phyloP scores from a whole-genome alignment of 2,888 invertebrate species.

The Trichogramma evanescens region DNA sequence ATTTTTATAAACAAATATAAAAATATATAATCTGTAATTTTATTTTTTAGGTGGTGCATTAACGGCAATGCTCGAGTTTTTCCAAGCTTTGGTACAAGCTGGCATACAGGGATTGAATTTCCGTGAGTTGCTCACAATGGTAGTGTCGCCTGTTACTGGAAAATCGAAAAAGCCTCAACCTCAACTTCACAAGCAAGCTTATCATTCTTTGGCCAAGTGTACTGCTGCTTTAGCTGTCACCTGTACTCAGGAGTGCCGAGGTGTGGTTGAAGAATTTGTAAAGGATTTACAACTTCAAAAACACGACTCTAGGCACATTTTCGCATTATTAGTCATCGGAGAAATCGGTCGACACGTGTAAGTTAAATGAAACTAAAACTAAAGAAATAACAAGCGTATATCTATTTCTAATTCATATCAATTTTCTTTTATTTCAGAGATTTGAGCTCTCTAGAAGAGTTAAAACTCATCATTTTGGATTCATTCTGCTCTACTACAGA shows the following conservation, averaged over 20 bases:
- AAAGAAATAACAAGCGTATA: not conserved
- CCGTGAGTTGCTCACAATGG: conserved; percentile 69
- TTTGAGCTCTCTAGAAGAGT: conserved; percentile 65
- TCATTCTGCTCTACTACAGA: conserved; percentile 89
- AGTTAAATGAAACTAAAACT: conserved; percentile 40
- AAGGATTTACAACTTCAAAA: conserved; percentile 65
- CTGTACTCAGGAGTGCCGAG: conserved; percentile 64
- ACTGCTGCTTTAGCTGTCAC: conserved; percentile 87
- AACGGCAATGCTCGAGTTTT: conserved; percentile 82
- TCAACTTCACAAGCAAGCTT: conserved; percentile 66
- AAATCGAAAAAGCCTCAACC: conserved; percentile 24
- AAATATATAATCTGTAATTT: not conserved
- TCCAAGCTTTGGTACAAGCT: conserved; percentile 83
- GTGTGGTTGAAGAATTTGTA: conserved; percentile 61
- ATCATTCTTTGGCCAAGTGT: conserved; percentile 93
- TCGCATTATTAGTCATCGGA: conserved; percentile 89
- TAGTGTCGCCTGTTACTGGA: conserved; percentile 62
- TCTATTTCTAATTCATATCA: not conserved
- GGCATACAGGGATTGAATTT: conserved; percentile 75
- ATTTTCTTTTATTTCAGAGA: conserved; percentile 53
- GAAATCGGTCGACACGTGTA: conserved; percentile 93
- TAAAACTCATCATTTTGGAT: conserved; percentile 73
- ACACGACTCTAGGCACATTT: conserved; percentile 78
- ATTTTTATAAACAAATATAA: not conserved
- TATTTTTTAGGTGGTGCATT: conserved; percentile 69